A percentile compares a stretch with the other conserved stretches of the same genome.
These are phyloP conservation scores for Bovichtus variegatus DNA, from an alignment of 2,797 vertebrate species.

Conservation along the genomic window DNA sequence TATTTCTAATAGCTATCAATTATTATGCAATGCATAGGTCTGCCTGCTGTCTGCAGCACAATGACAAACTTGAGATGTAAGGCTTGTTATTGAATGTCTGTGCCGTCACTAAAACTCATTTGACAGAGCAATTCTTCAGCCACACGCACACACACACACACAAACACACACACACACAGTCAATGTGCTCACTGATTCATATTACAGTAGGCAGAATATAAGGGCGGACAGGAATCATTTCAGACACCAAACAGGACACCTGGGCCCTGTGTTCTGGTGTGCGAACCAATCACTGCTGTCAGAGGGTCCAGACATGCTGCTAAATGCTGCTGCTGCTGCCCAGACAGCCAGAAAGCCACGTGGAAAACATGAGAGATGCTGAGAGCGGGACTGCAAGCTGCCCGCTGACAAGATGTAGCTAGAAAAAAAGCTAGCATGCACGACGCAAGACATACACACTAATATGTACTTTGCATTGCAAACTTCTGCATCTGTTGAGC, in stretches of 20 bases:
- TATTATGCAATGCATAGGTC: constrained; percentile 21
- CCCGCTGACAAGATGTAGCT: background rate
- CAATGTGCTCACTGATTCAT: constrained; percentile 26
- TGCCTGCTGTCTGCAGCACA: constrained; percentile 21
- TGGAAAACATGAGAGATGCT: background rate
- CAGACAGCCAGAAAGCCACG: background rate
- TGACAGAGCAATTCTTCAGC: constrained; percentile 28
- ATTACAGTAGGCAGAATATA: constrained; percentile 16
- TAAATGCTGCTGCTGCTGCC: constrained; percentile 8
- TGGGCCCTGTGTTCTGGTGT: constrained; percentile 13
- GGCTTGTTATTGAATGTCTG: constrained; percentile 4
- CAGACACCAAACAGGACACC: constrained; percentile 25
- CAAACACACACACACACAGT: background rate
- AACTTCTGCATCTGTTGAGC: background rate
- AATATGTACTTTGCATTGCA: background rate
- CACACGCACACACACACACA: background rate
- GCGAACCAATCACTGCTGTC: constrained; percentile 32
- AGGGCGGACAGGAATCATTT: constrained; percentile 19
- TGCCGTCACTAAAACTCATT: constrained; percentile 20
- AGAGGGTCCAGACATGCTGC: constrained; percentile 10
- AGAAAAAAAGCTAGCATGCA: background rate
- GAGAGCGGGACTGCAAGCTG: background rate
- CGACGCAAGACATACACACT: background rate
- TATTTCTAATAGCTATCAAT: constrained; percentile 37
- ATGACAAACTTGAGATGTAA: constrained; percentile 26